Evolutionary conservation across 2,113 vertebrate genomes (phyloP), one percentile per base, ranked within the genome.

Genomic region (Cyanistes caeruleus): DNA sequence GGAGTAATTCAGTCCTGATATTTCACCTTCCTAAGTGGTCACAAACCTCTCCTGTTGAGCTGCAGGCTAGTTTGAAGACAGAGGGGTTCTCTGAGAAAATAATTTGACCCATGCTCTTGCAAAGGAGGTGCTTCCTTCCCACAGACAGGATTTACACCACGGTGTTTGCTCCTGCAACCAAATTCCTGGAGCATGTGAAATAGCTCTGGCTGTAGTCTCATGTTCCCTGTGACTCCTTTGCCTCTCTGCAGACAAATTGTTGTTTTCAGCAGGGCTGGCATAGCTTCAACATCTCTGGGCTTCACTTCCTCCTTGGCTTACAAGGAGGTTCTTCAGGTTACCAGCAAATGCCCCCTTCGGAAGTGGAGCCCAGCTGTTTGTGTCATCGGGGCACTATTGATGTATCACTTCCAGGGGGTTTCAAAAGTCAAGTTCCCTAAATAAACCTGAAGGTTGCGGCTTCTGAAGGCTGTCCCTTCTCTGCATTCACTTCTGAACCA

Each of bases 151-250:
- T 95, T 96, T 83, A 90, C 75, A 91, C 78, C 72, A n/a, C 0
- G 1, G 48, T 75, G 87, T 91, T 96, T 91, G 48, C 79, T 94
- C 89, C 94, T 94, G 59, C 56, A 68, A 76, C 37, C 49, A 44
- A 56, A 94, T 95, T 91, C 89, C 70, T 93, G 87, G 62, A 96
- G 82, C 67, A 69, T 44, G 84, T 79, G 86, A n/a, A 73, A 89
- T 41, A 28, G 48, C 75, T 92, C 74, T 63, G 83, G 70, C 77
- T 73, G 58, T 12, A 69, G 76, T 87, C 62, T 80, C 90, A 24
- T 37, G 30, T 90, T 97, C 78, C 86, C 24, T 1, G 0, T 87
- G 90, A 72, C 80, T 72, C 87, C 31, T 37, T 1, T 55, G 77
- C 55, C 60, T 70, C 35, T 78, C 35, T 31, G 67, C 63, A 87